phyloP scores from a whole-genome alignment of 1,140 invertebrate genomes.

The Listronotus oregonensis region DNA sequence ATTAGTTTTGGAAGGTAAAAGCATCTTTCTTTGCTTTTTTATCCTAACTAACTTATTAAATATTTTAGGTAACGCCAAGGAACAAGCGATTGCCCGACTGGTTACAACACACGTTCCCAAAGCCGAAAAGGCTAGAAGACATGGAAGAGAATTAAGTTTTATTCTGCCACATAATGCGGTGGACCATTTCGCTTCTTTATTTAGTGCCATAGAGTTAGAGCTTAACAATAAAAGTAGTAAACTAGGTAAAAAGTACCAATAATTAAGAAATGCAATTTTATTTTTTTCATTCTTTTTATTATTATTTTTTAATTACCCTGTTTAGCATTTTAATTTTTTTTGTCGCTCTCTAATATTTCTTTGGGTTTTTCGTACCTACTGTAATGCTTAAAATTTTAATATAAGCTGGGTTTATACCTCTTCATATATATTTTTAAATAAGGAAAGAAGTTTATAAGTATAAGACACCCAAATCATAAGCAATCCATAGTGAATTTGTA shows the following conservation, averaged over 20 bases:
- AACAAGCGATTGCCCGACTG: slow-evolving; percentile 58
- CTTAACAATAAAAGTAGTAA: slow-evolving; percentile 66
- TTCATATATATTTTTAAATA: too few species aligned
- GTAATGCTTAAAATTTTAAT: too few species aligned
- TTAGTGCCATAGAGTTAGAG: slow-evolving; percentile 75
- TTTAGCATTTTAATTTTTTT: too few species aligned
- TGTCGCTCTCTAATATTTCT: too few species aligned
- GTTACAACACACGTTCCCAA: slow-evolving; percentile 70
- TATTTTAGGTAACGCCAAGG: slow-evolving; percentile 43
- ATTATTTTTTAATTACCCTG: too few species aligned
- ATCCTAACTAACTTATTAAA: slow-evolving; percentile 1
- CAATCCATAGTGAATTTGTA: too few species aligned
- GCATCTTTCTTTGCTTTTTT: slow-evolving; percentile 9
- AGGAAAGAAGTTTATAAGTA: too few species aligned
- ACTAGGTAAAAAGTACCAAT: slow-evolving; percentile 58
- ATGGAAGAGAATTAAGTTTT: slow-evolving; percentile 76
- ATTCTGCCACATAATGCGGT: slow-evolving; percentile 77
- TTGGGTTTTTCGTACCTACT: too few species aligned
- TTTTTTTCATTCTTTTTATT: too few species aligned
- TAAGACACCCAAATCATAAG: too few species aligned
- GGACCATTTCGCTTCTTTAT: slow-evolving; percentile 73
- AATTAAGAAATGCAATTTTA: too few species aligned
- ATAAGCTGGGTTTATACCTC: too few species aligned
- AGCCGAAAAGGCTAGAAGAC: slow-evolving; percentile 71
- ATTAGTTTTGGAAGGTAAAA: slow-evolving; percentile 47